Evolutionary conservation across 2,797 vertebrate genomes (phyloP).

Genomic region (Sternotherus odoratus): DNA sequence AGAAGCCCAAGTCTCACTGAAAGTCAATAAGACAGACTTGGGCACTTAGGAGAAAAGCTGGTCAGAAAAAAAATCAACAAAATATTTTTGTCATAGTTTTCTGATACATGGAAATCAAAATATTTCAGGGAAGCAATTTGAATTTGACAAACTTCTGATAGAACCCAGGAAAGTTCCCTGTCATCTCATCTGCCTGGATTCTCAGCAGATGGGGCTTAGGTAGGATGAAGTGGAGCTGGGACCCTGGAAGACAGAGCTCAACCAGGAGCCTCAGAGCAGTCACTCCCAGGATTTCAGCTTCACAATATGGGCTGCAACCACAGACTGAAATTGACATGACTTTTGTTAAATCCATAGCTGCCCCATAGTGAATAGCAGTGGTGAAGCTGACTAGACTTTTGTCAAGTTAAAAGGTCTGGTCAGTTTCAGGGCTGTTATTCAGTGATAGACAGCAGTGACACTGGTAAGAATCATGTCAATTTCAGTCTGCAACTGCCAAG

Average conservation of each 20-base stretch:
- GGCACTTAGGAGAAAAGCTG: background rate
- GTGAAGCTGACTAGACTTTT: background rate
- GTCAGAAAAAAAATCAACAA: background rate
- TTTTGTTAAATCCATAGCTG: background rate
- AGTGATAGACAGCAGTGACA: too few relatives aligned
- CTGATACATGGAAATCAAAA: background rate
- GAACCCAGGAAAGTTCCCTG: background rate
- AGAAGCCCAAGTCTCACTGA: background rate
- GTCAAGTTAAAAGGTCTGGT: background rate
- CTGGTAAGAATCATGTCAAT: background rate
- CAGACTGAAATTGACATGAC: background rate
- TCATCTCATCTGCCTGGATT: background rate
- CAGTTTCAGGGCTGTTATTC: background rate
- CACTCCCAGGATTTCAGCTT: background rate
- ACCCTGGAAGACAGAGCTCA: background rate
- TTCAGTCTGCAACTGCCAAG: background rate
- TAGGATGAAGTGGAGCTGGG: background rate
- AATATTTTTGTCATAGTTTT: background rate
- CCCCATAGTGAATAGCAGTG: background rate
- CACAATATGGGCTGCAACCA: background rate
- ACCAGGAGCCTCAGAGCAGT: background rate
- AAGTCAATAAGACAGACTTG: background rate
- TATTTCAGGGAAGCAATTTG: background rate
- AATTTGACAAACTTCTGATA: background rate
- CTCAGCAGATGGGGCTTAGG: background rate